Evolutionary conservation across 2,113 vertebrate genomes (phyloP), one percentile per base, ranked within the genome.

Genomic region (Pangasianodon hypophthalmus): DNA sequence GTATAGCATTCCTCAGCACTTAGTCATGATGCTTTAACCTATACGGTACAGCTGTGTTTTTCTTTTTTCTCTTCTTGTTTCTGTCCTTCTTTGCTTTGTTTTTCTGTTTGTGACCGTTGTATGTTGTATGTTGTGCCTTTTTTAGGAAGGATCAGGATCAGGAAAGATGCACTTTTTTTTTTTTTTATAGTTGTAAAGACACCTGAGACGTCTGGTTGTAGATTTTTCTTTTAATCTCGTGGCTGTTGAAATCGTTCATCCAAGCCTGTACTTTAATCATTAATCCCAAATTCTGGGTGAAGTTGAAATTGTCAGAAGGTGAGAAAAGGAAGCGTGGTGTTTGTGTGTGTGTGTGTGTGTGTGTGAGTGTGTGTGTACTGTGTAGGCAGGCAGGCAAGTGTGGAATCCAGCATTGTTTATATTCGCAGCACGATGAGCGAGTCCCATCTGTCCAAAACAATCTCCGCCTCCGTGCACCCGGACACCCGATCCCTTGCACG

Each of bases 1-100:
- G 87, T 91, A 94, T 88, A 93, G 90, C 94, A 94, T 96, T 96
- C 95, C 92, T 95, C 71, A 85, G 89, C 92, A 92, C 94, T 95
- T 94, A 94, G 60, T 73, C 81, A 91, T 94, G 94, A 93, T 93
- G 92, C 94, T 92, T 91, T 87, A 93, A 91, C 91, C 80, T 91
- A 90, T 90, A 92, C 90, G 82, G 79, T 90, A 91, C 81, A 90
- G 67, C 85, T 41, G 82, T 88, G 29, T 75, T 44, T 32, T 71
- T 56, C 3, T 24, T 56, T 56, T 37, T 32, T 32, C 46, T 50
- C 10, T 50, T 7, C 18, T 56, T 46, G 7, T 46, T 77, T 26
- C 9, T 8, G 26, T 54, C 41, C 0, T 77, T 50, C 4, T 48
- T 79, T 29, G 21, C 13, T 77, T 2, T 79, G 0, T n/a, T 79